Evolutionary conservation across 2,888 invertebrate species (phyloP).

Genomic region (Ormia ochracea): DNA sequence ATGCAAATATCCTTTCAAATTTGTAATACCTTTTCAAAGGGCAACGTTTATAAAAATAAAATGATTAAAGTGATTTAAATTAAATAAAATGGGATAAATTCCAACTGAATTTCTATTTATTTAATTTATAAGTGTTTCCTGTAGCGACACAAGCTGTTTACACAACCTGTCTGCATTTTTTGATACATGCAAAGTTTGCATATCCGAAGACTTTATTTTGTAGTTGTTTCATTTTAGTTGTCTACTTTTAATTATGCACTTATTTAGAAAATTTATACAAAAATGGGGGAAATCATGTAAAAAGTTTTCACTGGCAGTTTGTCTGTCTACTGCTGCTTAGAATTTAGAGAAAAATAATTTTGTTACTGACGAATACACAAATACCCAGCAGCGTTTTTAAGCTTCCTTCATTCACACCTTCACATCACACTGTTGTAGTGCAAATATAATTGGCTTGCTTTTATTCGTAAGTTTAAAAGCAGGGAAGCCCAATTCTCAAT

Average conservation of each 20-base stretch:
- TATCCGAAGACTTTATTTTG: neutral
- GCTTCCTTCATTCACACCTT: neutral
- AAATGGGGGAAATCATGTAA: conserved; percentile 11
- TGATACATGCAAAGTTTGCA: neutral
- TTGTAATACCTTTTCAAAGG: no score
- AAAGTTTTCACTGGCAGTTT: neutral
- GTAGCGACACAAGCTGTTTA: neutral
- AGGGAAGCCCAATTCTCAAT: no score
- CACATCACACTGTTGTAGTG: neutral
- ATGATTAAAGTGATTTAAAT: no score
- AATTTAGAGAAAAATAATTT: neutral
- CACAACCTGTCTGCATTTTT: neutral
- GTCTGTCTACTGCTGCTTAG: neutral
- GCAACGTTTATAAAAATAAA: no score
- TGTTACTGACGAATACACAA: neutral
- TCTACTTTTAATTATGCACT: neutral
- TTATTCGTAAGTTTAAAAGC: no score
- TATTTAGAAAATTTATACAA: neutral
- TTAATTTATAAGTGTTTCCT: neutral
- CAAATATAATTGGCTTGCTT: neutral
- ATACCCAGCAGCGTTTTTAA: neutral
- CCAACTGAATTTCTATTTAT: no score
- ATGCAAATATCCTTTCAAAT: no score
- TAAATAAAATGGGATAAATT: no score
- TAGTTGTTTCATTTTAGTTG: conserved; percentile 12